Evolutionary conservation across 2,888 invertebrate genomes (phyloP), one percentile per base, ranked within the genome.

Genomic region (Acleris laterana): DNA sequence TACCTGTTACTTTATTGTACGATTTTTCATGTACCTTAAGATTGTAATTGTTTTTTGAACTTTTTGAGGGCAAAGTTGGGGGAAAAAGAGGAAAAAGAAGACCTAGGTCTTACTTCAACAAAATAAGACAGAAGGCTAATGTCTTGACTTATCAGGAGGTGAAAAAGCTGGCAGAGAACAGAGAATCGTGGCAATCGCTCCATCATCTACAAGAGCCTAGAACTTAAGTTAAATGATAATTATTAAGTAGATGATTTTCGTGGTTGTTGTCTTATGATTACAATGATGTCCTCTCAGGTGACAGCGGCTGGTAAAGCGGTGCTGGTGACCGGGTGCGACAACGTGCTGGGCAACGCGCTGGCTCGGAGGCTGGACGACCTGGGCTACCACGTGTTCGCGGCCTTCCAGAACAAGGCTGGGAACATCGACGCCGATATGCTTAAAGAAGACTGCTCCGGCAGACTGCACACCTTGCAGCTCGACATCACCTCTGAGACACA

Each of bases 311-410:
- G 97, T 58, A 97, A 97, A 85, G 96, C 96, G n/a, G 95, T 97
- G 4, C 87, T 97, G 53, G 94, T 97, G 72, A 97, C 97, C 11
- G 97, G 97, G 64, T 97, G 97, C 84, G 97, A 97, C 84, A 95
- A 96, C 56, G 94, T 95, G 48, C 93, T 96, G 63, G 96, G 96
- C 61, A 95, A 94, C 77, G 94, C 95, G 62, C 89, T 97, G 77
- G 97, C 97, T n/a, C 94, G 96, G 74, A 95, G 95, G 76, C 92
- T 97, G 63, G 97, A 97, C 77, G 96, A 96, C 80, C 93, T 96
- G 82, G 97, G 98, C 42, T 97, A 97, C 84, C 96, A 97, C 52
- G 96, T 97, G n/a, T 97, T 97, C 81, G 98, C 98, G 61, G 97
- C 96, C 69, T 97, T 97, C 84, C 94, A 94, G 74, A 95, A 91